Evolutionary conservation across 2,888 invertebrate species (phyloP), one percentile per base, ranked within the genome.

Genomic region (Aricia artaxerxes): DNA sequence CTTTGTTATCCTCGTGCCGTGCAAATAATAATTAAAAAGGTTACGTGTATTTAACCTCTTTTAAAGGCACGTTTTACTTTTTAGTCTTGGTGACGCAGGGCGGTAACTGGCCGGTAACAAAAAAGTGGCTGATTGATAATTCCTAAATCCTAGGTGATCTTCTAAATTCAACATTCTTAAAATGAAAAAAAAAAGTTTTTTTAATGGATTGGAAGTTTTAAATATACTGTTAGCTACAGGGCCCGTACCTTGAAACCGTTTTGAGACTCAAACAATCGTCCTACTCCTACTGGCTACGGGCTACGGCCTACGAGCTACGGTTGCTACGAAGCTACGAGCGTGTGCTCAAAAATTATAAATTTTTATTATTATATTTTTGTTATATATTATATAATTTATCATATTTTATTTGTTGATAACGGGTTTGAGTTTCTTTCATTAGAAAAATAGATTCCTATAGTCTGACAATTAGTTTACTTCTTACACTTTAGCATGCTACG

Each of bases 1-100:
- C 69, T 35, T 69, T 69, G 69, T 69, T 69, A 38, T 35, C 35
- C 69, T 13, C 69, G 69, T 69, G 69, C 35, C 69, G 35, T 69
- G 69, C 35, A 35, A 69, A 69, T 35, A 69, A 69, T 69, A 38
- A 69, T 69, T 35, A 69, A 69, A 69, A 0, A 38, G 69, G 69
- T 69, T 69, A 16, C 69, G 13, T 13, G 35, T 69, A 38, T 35
- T 69, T 69, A 69, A 69, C 35, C 35, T 69, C 13, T 69, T 69
- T 38, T 13, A 13, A 57, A 16, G 57, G 4, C 35, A 69, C 13
- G 35, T 69, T 57, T 57, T 57, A 57, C 16, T 57, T 57, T 57
- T 57, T 49, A 49, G 16, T 16, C 11, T 1, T 31, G 11, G 64
- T 64, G 61, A 1, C 61, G 64, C 64, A 9, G 64, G 24, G 1